Conservation (phyloP, 1,140 invertebrate species). For the Brachionus paranguensis region DNA sequence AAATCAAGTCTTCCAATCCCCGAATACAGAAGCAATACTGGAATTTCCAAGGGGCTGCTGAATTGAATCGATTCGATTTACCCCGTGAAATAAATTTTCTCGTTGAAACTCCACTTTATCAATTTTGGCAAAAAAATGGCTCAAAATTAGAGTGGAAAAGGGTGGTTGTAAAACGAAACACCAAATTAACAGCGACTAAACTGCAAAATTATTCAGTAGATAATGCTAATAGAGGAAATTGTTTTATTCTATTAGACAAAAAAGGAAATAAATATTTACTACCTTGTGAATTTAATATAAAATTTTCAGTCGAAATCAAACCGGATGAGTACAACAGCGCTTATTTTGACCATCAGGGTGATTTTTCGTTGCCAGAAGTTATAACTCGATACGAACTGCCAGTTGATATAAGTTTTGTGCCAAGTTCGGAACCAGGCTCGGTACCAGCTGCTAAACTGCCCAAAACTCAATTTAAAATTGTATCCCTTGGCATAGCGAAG, state of each 20-base stretch:
- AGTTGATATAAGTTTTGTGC: constrained; percentile 26
- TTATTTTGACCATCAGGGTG: constrained; percentile 38
- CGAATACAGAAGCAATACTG: constrained; percentile 38
- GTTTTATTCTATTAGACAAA: constrained; percentile 4
- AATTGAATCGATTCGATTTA: constrained; percentile 40
- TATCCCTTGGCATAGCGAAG: constrained; percentile 35
- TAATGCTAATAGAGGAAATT: neutral
- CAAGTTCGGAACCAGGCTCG: neutral
- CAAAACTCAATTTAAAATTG: constrained; percentile 5
- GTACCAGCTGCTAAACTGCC: constrained; percentile 34
- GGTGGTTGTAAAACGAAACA: constrained; percentile 18
- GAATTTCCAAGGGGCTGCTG: constrained; percentile 40
- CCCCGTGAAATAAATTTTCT: constrained; percentile 36
- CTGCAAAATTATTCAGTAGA: constrained; percentile 1
- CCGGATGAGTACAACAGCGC: constrained; percentile 14
- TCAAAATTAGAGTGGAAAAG: constrained; percentile 25
- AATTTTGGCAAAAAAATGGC: neutral
- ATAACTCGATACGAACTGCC: constrained; percentile 38
- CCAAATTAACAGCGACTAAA: constrained; percentile 21
- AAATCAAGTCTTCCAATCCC: constrained; percentile 35
- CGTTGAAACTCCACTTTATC: constrained; percentile 19
- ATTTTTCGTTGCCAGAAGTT: constrained; percentile 40
- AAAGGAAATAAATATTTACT: constrained; percentile 33
- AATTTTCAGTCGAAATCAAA: constrained; percentile 38
- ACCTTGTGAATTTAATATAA: constrained; percentile 30